These are phyloP conservation scores for Tenthredo amoena DNA, from an alignment of 2,888 invertebrate species.

Conservation along the genomic window DNA sequence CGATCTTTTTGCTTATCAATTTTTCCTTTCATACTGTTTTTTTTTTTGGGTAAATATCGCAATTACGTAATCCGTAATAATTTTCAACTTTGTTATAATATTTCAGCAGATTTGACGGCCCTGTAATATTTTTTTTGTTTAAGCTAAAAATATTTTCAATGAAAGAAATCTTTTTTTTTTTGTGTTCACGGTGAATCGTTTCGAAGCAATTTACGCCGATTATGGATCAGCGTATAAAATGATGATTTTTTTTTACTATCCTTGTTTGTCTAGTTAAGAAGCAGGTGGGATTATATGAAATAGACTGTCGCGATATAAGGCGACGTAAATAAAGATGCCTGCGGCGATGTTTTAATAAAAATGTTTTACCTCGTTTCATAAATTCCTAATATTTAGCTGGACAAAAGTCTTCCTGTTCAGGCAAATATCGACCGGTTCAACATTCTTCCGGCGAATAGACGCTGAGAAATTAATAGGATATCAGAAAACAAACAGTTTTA, in stretches of 20 bases:
- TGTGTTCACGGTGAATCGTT: background rate
- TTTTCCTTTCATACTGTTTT: background rate
- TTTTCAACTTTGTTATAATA: background rate
- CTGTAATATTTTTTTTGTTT: background rate
- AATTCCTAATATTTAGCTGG: slow-evolving; percentile 49
- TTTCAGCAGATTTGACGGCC: background rate
- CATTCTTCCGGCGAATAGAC: slow-evolving; percentile 50
- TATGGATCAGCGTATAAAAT: background rate
- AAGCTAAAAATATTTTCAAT: background rate
- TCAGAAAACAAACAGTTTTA: slow-evolving; percentile 34
- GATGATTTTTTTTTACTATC: no score
- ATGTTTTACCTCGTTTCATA: slow-evolving; percentile 33
- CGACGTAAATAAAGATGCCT: background rate
- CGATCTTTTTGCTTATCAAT: background rate
- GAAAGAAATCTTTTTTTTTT: background rate
- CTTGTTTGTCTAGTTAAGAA: background rate
- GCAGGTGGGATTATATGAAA: background rate
- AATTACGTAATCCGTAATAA: background rate
- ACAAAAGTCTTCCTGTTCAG: slow-evolving; percentile 53
- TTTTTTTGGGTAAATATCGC: background rate
- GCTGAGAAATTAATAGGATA: slow-evolving; percentile 44
- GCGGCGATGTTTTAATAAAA: background rate
- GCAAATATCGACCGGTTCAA: slow-evolving; percentile 50
- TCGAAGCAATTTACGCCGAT: background rate
- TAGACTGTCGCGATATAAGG: background rate